Evolutionary conservation across 2,113 vertebrate species (phyloP), one percentile per base, ranked within the genome.

Genomic region (Sula dactylatra): DNA sequence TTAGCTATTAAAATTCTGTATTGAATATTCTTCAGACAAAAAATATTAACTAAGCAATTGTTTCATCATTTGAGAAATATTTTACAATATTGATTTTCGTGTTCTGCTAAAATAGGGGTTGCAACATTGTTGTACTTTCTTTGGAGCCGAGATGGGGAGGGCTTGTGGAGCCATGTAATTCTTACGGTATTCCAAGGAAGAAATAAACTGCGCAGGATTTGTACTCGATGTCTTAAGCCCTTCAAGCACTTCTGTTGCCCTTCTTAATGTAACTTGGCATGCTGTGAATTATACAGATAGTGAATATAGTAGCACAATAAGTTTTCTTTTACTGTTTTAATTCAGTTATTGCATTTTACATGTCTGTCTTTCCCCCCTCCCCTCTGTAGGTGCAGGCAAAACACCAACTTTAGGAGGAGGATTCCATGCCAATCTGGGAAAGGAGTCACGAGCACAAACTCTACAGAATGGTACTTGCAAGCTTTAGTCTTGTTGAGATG

Each of bases 361-460:
- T 74, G n/a, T 36, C 20, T 78, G 40, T 67, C 9, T 45, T 19
- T 47, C 4, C 2, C 88, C 44, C 87, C 64, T 27, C 12, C 17
- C 1, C 0, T 3, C 5, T 22, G 84, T 66, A 99, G 99, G 98
- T 91, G 97, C 98, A 31, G 98, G 98, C 61, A 99, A 98, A 94
- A 97, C 96, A 82, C 99, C 98, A 0, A 97, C 98, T 3, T 98
- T 99, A 93, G 99, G 99, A 64, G 98, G 98, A 36, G 98, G 98
- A 52, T 99, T 99, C 97, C 98, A 99, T 2, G 96, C 98, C 49
- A 98, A 98, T 16, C 89, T 99, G 79, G 99, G 99, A 27, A 99
- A 98, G 76, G 99, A 99, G 97, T 99, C 99, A 8, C 97, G 99
- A 85, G 99, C 99, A 8, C 99, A 99, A 96, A 99, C 99, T 3